A percentile compares a stretch with the other conserved stretches of the same genome.
Evolutionary conservation across 2,888 invertebrate species (phyloP).

Genomic region (Quadriops clusia): DNA sequence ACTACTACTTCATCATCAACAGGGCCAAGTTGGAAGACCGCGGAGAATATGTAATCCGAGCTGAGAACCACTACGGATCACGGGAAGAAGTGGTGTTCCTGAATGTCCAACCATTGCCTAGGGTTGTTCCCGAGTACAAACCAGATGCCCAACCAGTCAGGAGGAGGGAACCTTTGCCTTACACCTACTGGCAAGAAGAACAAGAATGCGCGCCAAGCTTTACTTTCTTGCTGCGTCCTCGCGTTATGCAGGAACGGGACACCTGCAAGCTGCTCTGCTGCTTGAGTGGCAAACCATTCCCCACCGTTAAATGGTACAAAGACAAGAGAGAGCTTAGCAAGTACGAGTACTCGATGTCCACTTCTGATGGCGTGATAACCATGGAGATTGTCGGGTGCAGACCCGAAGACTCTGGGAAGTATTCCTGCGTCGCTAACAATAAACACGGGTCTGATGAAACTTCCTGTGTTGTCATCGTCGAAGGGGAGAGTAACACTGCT

Average conservation of each 20-base stretch:
- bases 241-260: constrained; percentile 91
- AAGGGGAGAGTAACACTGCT: constrained; percentile 67
- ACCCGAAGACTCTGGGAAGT: constrained; percentile 92
- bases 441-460: constrained; percentile 92
- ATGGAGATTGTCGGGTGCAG: constrained; percentile 93
- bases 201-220: constrained; percentile 90
- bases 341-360: constrained; percentile 81
- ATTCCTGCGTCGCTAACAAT: constrained; percentile 88
- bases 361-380: constrained; percentile 90
- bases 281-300: constrained; percentile 87
- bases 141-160: constrained; percentile 61
- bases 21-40: constrained; percentile 89
- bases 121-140: constrained; percentile 54
- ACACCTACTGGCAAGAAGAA: constrained; percentile 86
- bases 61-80: constrained; percentile 93
- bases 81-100: constrained; percentile 94
- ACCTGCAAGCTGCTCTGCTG: constrained; percentile 97
- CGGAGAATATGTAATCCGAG: constrained; percentile 93
- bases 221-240: constrained; percentile 96
- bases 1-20: constrained; percentile 96
- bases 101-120: constrained; percentile 81
- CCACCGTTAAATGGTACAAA: constrained; percentile 87
- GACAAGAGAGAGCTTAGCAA: constrained; percentile 84
- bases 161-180: constrained; percentile 69
- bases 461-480: constrained; percentile 88